Evolutionary conservation across 1,140 invertebrate species (phyloP), one percentile per base, ranked within the genome.

Genomic region (Thaumetopoea pityocampa): DNA sequence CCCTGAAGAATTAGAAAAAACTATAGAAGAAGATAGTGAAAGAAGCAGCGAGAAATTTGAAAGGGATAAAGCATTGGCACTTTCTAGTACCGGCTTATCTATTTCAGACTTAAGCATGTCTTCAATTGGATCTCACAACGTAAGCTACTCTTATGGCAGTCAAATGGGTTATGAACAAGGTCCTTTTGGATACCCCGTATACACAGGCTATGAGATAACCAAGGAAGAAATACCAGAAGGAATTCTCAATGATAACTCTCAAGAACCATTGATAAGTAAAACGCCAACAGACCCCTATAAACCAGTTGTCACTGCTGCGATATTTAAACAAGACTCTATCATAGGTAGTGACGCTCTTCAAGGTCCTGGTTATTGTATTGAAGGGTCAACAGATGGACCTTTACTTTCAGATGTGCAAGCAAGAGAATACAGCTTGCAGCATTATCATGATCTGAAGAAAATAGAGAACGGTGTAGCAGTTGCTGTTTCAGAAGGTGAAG

Each of bases 91-190:
- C 0, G 92, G 92, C 1, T 79, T 94, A 2, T 92, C 92, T 5
- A 92, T 93, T 57, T 93, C 92, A 1, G 92, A 92, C 54, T 83
- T 92, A 0, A 93, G 92, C 38, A 87, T 92, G 55, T 90, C 90
- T 2, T 92, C 91, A 3, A 88, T 88, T 15, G 88, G 84, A 5
- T 91, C 90, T 8, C 88, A 88, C 22, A 92, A 92, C 67, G 89
- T 89, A 5, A 91, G 90, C 47, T 94, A 93, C 59, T 88, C 90
- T 22, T 94, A 94, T 59, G 90, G 91, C 24, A 93, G 91, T 63
- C 92, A 93, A 70, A 74, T 91, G 45, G 89, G 91, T n/a, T 93
- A 93, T 63, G 90, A 92, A 36, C 87, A 89, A 43, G 91, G 91
- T 12, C 88, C 89, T 30, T 90, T 91, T 34, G 91, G 90, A 14